A percentile compares a stretch with the other conserved stretches of the same genome.
These are phyloP conservation scores for Oxystoma pomonae DNA, from an alignment of 2,888 invertebrate genomes.

Conservation along the genomic window DNA sequence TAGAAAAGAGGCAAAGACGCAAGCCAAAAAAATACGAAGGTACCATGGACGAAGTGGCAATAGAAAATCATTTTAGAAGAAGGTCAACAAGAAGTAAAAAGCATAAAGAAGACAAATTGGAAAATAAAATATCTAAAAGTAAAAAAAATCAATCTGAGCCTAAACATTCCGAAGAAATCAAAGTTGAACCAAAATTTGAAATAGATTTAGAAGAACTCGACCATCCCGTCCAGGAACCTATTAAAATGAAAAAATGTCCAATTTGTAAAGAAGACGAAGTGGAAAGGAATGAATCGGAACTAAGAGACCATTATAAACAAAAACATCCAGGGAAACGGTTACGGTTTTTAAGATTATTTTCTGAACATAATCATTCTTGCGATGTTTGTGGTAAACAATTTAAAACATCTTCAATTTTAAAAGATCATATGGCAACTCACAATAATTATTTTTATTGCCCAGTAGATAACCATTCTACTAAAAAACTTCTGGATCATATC, in stretches of 20 bases:
- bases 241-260: conserved; percentile 27
- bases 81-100: conserved; percentile 9
- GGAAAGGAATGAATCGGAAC: conserved; percentile 32
- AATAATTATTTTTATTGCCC: conserved; percentile 44
- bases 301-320: conserved; percentile 36
- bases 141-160: conserved; percentile 4
- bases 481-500: conserved; percentile 43
- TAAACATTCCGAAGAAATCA: not conserved
- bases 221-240: conserved; percentile 9
- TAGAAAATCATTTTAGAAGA: too few relatives aligned
- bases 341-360: conserved; percentile 30
- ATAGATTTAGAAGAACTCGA: conserved; percentile 18
- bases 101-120: not conserved
- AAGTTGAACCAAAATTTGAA: conserved; percentile 1
- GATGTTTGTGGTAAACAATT: conserved; percentile 44
- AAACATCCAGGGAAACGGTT: conserved; percentile 36
- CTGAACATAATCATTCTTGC: conserved; percentile 35
- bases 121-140: not conserved
- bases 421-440: conserved; percentile 44
- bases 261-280: conserved; percentile 36
- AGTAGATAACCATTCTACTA: conserved; percentile 42
- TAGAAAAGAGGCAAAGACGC: conserved; percentile 9
- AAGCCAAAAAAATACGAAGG: not conserved
- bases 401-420: conserved; percentile 37
- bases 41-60: not conserved